Conservation (phyloP, 2,888 invertebrate species). For the Chalcosyrphus nemorum region DNA sequence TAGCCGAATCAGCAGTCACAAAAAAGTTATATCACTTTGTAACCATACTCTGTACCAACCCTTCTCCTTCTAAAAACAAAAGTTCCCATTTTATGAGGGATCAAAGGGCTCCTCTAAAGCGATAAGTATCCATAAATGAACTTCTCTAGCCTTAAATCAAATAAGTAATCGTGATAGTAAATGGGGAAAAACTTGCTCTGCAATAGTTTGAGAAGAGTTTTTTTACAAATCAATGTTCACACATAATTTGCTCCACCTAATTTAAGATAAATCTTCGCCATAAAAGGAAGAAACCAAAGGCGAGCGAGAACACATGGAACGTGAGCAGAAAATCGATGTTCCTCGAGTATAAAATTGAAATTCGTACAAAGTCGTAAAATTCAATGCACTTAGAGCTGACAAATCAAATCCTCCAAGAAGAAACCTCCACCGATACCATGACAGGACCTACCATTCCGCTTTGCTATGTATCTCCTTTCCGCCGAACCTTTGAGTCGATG, state of each 20-base stretch:
- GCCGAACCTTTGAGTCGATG: not conserved
- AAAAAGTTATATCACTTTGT: too few relatives aligned
- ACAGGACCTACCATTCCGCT: not conserved
- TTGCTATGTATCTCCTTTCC: not conserved
- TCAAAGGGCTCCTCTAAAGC: too few relatives aligned
- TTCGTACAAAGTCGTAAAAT: not conserved
- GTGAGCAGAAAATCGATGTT: not conserved
- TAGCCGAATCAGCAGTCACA: too few relatives aligned
- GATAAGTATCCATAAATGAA: too few relatives aligned
- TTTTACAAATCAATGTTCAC: not conserved
- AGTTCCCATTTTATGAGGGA: too few relatives aligned
- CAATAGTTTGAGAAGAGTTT: not conserved
- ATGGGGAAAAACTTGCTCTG: not conserved
- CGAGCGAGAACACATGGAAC: too few relatives aligned
- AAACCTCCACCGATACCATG: not conserved
- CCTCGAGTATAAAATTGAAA: not conserved
- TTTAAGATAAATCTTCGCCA: not conserved
- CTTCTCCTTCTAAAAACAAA: too few relatives aligned
- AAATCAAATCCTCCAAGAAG: conserved; percentile 1
- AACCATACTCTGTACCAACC: too few relatives aligned
- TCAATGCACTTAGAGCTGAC: not conserved
- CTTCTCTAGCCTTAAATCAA: too few relatives aligned
- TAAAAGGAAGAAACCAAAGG: not conserved
- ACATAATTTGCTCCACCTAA: not conserved
- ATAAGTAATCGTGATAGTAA: too few relatives aligned